Percentiles rank a stretch among this genome's conserved stretches.
Conservation (phyloP, 92 coral and sea anemone species). For the Porites rus region DNA sequence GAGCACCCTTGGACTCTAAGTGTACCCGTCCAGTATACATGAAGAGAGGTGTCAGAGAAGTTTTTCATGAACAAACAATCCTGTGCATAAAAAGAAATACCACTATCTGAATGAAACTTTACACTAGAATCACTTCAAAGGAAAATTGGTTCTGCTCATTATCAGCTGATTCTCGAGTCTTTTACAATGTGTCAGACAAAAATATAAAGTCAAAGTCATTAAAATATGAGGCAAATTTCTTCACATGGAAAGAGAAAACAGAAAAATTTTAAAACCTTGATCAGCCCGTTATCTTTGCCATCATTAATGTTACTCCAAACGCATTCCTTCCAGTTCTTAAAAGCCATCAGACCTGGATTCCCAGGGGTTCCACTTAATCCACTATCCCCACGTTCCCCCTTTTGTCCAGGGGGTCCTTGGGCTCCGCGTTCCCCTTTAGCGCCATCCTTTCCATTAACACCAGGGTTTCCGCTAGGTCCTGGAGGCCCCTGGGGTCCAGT, state of each 20-base stretch:
- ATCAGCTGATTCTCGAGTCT: no score
- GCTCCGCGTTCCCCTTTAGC: not conserved
- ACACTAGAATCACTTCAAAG: not conserved
- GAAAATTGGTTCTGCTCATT: not conserved
- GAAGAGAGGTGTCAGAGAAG: conserved; percentile 2
- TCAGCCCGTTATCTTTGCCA: not conserved
- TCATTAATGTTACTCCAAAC: not conserved
- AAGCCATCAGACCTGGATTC: not conserved
- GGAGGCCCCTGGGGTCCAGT: conserved; percentile 4
- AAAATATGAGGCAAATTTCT: no score
- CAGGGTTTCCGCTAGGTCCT: not conserved
- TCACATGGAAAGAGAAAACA: no score
- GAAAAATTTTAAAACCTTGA: not conserved
- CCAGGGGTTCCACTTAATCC: not conserved
- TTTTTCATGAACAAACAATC: conserved; percentile 1
- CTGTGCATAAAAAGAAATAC: not conserved
- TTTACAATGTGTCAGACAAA: no score
- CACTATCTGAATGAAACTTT: not conserved
- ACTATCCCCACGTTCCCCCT: conserved; percentile 1
- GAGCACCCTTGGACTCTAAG: not conserved
- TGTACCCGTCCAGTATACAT: not conserved
- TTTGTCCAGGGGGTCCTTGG: not conserved
- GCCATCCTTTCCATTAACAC: not conserved
- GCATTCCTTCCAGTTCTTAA: conserved; percentile 23
- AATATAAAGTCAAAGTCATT: no score